Evolutionary conservation across 2,888 invertebrate genomes (phyloP).

Genomic region (Beris chalybata): DNA sequence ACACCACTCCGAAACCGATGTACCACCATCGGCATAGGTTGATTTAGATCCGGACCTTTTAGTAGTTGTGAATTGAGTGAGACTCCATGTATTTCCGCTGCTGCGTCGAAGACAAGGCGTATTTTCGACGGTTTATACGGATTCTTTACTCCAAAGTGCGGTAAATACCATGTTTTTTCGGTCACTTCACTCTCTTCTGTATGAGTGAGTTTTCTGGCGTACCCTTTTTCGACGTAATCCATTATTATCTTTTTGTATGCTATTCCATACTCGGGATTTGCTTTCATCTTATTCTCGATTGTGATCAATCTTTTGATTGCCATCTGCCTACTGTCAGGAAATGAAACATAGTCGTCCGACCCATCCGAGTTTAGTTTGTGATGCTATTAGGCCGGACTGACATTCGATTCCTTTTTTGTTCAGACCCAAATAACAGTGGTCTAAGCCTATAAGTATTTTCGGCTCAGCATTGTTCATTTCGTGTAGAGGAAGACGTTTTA

Average conservation of each 20-base stretch:
- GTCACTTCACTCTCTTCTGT: neutral
- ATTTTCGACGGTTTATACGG: constrained; percentile 5
- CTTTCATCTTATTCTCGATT: too few relatives aligned
- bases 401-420: constrained; percentile 10
- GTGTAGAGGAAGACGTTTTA: constrained; percentile 33
- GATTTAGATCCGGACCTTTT: neutral
- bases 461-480: constrained; percentile 31
- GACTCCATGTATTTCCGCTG: neutral
- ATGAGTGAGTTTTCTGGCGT: neutral
- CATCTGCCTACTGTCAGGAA: too few relatives aligned
- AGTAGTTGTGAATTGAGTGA: neutral
- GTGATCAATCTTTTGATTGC: too few relatives aligned
- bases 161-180: constrained; percentile 7
- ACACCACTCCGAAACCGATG: neutral
- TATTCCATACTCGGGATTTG: too few relatives aligned
- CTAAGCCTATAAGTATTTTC: constrained; percentile 31
- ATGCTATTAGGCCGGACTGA: constrained; percentile 14
- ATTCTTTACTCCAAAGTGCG: constrained; percentile 3
- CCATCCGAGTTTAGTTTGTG: constrained; percentile 35
- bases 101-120: constrained; percentile 11
- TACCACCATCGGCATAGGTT: neutral
- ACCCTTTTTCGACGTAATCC: neutral
- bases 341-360: neutral
- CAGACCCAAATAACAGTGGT: constrained; percentile 20
- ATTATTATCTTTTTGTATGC: too few relatives aligned